These are phyloP conservation scores for Onychomys arenicola DNA, from an alignment of 2,797 vertebrate species.

Conservation along the genomic window DNA sequence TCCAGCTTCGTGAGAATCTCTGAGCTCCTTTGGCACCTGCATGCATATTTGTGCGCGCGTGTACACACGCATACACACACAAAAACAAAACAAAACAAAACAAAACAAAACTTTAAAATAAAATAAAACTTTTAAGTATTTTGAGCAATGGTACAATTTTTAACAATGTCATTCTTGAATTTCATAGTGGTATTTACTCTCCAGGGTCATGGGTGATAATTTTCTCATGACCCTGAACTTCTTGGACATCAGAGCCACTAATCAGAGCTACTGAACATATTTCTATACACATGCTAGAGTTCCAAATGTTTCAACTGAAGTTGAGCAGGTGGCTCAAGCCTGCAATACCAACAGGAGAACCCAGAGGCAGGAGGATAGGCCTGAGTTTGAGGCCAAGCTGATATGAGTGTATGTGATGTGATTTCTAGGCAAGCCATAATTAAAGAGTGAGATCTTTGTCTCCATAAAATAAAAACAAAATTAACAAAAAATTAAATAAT, in stretches of 20 bases:
- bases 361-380: neutral
- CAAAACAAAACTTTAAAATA: neutral
- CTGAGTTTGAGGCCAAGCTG: neutral
- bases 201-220: slow-evolving; percentile 50
- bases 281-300: slow-evolving; percentile 27
- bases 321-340: neutral
- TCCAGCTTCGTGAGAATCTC: neutral
- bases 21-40: neutral
- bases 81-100: too few relatives aligned
- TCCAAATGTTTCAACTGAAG: neutral
- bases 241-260: slow-evolving; percentile 27
- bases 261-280: neutral
- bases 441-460: neutral
- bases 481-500: neutral
- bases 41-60: neutral
- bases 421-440: neutral
- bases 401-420: neutral
- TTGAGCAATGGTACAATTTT: neutral
- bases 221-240: slow-evolving; percentile 68
- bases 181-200: slow-evolving; percentile 48
- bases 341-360: neutral
- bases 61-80: neutral
- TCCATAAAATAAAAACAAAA: neutral
- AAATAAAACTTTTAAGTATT: neutral
- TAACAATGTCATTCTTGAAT: neutral